Evolutionary conservation across 2,113 vertebrate species (phyloP), one percentile per base, ranked within the genome.

Genomic region (Zootoca vivipara): DNA sequence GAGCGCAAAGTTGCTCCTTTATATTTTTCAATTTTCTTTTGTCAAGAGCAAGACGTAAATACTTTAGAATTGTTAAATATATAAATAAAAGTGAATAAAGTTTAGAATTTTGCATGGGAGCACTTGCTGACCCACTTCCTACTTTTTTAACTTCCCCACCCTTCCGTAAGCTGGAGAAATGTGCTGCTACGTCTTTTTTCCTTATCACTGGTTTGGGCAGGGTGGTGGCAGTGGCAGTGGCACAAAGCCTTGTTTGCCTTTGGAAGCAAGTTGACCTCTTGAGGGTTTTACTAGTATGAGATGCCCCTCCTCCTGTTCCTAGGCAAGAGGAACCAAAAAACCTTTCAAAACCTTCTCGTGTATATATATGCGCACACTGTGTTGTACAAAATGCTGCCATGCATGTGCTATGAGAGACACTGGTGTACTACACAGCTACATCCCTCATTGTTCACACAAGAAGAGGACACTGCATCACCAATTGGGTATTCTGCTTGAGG

Each of bases 51-150:
- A 96, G 96, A 97, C 96, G 96, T 96, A 97, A 97, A 97, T 97
- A 97, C 96, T 97, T 96, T 97, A 97, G 96, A 96, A 95, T 93
- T 97, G 96, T 97, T 97, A 96, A 96, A 96, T 97, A 97, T 96
- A 97, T 97, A 97, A 97, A 97, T 97, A 97, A 97, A 97, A 96
- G 95, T 95, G 90, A 97, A 97, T 97, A 97, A 98, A 98, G 95
- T 96, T 96, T 93, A 96, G 96, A 94, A 94, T 97, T 96, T 94
- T 85, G 94, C 96, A 96, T 95, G 95, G 96, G 96, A 96, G 95
- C 92, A 65, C 95, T 94, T 95, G 96, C 94, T 95, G 87, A 95
- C 86, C 90, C 30, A 46, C 83, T 89, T 89, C 4, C 82, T 89
- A 74, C 28, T 90, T 93, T 90, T 67, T 5, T 16, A 83, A 81